Evolutionary conservation across 2,888 invertebrate species (phyloP).

Genomic region (Drosophila helvetica): DNA sequence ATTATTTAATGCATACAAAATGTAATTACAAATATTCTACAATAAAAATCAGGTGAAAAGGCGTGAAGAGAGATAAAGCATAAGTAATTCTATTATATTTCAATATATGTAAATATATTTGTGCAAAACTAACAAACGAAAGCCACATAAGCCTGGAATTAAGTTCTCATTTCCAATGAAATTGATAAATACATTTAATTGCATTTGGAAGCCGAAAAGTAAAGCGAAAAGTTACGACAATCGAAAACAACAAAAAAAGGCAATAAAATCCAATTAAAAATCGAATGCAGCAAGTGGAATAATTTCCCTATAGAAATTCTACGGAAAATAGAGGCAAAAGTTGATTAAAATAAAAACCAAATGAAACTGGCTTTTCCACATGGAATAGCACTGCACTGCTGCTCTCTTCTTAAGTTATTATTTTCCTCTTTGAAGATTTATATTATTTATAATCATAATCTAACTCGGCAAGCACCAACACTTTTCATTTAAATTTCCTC

Average conservation of each 20-base stretch:
- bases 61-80: conserved; percentile 4
- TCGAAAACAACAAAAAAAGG: not conserved
- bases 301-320: conserved; percentile 3
- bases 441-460: too few species aligned
- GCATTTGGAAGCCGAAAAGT: conserved; percentile 1
- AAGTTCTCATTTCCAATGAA: not conserved
- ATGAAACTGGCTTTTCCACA: not conserved
- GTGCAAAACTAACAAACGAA: conserved; percentile 1
- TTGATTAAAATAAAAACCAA: not conserved
- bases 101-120: not conserved
- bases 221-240: not conserved
- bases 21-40: conserved; percentile 26
- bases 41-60: conserved; percentile 2
- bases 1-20: conserved; percentile 12
- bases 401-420: too few species aligned
- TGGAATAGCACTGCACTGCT: too few species aligned
- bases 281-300: not conserved
- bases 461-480: too few species aligned
- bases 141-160: not conserved
- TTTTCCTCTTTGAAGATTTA: too few species aligned
- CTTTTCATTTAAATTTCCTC: too few species aligned
- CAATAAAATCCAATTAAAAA: conserved; percentile 29
- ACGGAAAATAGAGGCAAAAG: not conserved
- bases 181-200: conserved; percentile 8
- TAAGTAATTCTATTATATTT: not conserved